Percentiles rank a stretch among this genome's conserved stretches.
phyloP scores from a whole-genome alignment of 2,113 vertebrate genomes.

The Isurus oxyrinchus region DNA sequence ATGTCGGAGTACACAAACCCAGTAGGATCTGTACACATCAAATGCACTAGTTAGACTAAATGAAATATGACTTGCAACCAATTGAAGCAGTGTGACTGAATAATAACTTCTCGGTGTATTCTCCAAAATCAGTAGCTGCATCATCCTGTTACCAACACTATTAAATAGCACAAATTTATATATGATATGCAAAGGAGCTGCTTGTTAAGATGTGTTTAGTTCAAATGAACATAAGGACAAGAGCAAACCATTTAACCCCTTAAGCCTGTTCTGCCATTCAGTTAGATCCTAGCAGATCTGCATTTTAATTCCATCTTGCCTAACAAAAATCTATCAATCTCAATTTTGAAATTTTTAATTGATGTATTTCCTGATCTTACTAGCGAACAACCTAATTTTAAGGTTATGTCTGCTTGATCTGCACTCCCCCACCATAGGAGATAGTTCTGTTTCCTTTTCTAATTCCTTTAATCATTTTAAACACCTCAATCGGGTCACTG shows the following conservation, averaged over 20 bases:
- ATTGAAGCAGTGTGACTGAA: neutral
- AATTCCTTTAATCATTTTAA: neutral
- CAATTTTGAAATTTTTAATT: neutral
- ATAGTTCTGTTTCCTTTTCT: neutral
- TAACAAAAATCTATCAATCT: neutral
- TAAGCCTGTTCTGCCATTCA: neutral
- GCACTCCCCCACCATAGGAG: neutral
- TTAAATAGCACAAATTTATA: neutral
- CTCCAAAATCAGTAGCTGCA: neutral
- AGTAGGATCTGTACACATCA: neutral
- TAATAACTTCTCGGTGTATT: neutral
- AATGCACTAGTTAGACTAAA: neutral
- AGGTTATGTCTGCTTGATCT: neutral
- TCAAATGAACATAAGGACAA: neutral
- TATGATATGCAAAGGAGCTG: neutral
- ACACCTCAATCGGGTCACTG: neutral
- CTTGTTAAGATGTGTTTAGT: neutral
- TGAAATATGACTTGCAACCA: neutral
- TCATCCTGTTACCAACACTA: neutral
- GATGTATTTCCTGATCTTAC: neutral
- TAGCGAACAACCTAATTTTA: neutral
- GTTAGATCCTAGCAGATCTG: neutral
- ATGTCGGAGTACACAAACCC: neutral
- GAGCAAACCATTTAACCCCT: neutral
- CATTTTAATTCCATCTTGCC: neutral